Conservation (phyloP, 2,888 invertebrate genomes). For the Sminthurinus aureus region DNA sequence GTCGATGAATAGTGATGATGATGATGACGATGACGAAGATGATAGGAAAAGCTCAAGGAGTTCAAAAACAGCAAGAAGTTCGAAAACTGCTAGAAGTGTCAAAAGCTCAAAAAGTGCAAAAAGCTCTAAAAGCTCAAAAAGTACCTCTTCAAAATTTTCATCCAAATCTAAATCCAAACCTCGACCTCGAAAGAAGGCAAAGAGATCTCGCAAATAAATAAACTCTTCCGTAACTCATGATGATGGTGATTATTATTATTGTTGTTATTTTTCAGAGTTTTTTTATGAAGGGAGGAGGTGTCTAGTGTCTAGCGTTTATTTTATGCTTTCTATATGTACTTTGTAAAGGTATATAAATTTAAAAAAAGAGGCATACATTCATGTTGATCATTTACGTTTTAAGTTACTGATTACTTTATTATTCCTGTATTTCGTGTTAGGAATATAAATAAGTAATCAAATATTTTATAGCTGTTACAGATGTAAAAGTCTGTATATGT, state of each 20-base stretch:
- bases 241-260: not conserved
- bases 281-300: not conserved
- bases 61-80: not conserved
- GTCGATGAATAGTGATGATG: slow-evolving; percentile 36
- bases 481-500: no score
- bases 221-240: slow-evolving; percentile 3
- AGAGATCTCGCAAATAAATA: slow-evolving; percentile 9
- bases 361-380: no score
- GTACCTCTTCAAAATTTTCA: slow-evolving; percentile 4
- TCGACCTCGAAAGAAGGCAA: not conserved
- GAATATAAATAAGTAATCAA: no score
- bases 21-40: slow-evolving; percentile 44
- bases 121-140: not conserved
- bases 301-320: no score
- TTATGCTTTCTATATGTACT: no score
- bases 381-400: no score
- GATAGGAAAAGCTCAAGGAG: not conserved
- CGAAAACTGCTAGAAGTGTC: not conserved
- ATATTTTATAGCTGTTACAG: no score
- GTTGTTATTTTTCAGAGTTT: not conserved
- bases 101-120: not conserved
- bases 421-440: no score
- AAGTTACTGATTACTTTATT: no score
- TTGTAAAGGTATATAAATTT: no score
- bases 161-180: slow-evolving; percentile 9